Base-by-base conservation (phyloP, 2,888 invertebrate genomes). In the Synanthedon vespiformis region DNA sequence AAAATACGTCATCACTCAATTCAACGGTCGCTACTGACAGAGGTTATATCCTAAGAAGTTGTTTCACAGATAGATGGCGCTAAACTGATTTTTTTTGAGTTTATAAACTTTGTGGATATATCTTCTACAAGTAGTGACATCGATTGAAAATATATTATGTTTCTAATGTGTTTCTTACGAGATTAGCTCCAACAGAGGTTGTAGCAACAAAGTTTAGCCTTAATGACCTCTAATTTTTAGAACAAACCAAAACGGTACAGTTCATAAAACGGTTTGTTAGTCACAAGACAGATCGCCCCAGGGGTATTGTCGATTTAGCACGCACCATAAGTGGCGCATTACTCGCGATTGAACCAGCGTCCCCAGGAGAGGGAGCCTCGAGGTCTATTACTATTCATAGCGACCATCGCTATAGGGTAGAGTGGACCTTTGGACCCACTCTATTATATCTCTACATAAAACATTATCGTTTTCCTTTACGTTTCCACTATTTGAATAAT, bases 351-450 rank as follows among this genome's bases (percentile, higher is more conserved):
- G 72, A 64, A 61, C 76, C 60, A 59, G 74, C 70, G 75, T 64
- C 51, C 51, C 48, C 22, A 44, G 51, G 49, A 41, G 44, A 49
- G 27, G 40, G 27, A 47, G 48, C 48, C 68, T 67, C 70, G 67
- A 72, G 75, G 77, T 74, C 77, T 67, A 82, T 85, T 84, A 82
- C 81, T 86, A 87, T 86, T 86, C 86, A 86, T 86, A 67, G 73
- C 66, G 63, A 59, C 59, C 65, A 65, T 74, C 77, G 77, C 74
- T 74, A 73, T 64, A 65, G 70, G n/a, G 16, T 52, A 4, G 48
- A 56, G 50, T 53, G 56, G 54, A 51, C 53, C 51, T 51, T 18
- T 72, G 74, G 70, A 70, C 74, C 68, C 58, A 56, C 57, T 56
- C 62, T 54, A 60, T 57, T 61, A 65, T 67, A 64, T 67, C 65